These are phyloP conservation scores for Sardinella longiceps DNA, from an alignment of 2,797 vertebrate species.

Conservation along the genomic window DNA sequence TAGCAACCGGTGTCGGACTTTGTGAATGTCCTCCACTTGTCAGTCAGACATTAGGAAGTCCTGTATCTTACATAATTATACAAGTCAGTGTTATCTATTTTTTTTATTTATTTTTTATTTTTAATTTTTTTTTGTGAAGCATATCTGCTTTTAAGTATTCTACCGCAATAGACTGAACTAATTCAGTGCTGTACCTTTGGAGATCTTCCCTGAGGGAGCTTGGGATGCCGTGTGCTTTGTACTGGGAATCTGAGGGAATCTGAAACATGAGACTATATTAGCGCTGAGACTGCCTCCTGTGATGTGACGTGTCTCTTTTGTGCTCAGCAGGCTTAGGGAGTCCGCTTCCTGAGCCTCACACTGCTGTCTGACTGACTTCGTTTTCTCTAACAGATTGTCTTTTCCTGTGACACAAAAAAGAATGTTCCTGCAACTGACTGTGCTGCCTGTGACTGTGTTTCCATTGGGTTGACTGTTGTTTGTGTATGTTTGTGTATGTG, in stretches of 20 bases:
- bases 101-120: too few species aligned
- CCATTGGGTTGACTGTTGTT: too few species aligned
- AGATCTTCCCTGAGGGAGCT: background rate
- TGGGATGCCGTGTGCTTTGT: background rate
- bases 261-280: background rate
- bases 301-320: background rate
- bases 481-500: too few species aligned
- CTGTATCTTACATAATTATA: background rate
- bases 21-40: background rate
- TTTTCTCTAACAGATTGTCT: background rate
- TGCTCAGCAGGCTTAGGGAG: background rate
- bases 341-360: background rate
- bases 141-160: background rate
- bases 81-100: background rate
- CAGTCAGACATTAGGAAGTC: background rate
- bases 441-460: background rate
- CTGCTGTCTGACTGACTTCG: background rate
- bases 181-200: background rate
- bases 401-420: background rate
- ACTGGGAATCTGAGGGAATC: conserved; percentile 5
- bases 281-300: background rate
- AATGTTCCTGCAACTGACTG: background rate
- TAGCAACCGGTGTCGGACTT: too few species aligned
- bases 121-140: background rate
- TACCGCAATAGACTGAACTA: conserved; percentile 8